Conservation (phyloP, 1,140 invertebrate species). For the Nephila pilipes region DNA sequence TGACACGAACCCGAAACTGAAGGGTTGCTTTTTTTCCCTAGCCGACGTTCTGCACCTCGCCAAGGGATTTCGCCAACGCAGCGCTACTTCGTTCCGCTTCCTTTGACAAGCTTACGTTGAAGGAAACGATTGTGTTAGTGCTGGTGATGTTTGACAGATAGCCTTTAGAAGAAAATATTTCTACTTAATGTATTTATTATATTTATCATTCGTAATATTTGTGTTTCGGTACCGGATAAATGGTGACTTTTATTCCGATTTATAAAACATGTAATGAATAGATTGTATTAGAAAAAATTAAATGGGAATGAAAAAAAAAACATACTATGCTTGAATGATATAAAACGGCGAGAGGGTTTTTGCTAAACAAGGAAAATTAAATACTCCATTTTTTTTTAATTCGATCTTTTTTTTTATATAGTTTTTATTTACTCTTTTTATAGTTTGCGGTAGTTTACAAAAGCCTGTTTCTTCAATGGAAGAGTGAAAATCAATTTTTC, state of each 20-base stretch:
- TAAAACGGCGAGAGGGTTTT: neutral
- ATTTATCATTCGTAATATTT: neutral
- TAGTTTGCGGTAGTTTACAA: too few species aligned
- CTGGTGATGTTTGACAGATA: neutral
- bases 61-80: neutral
- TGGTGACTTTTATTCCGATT: neutral
- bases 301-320: neutral
- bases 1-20: constrained; percentile 72
- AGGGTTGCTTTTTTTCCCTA: constrained; percentile 26
- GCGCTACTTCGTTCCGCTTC: neutral
- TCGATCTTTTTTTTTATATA: neutral
- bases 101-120: neutral
- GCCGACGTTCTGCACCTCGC: neutral
- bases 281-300: neutral
- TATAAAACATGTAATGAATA: neutral
- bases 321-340: neutral
- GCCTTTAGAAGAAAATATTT: neutral
- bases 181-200: neutral
- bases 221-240: neutral
- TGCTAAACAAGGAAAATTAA: neutral
- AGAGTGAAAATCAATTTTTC: too few species aligned
- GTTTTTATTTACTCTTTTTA: too few species aligned
- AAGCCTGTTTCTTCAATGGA: too few species aligned
- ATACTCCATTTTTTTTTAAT: neutral
- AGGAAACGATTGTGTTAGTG: neutral